These are phyloP conservation scores for Carposina sasakii DNA, from an alignment of 1,140 invertebrate species.

Conservation along the genomic window DNA sequence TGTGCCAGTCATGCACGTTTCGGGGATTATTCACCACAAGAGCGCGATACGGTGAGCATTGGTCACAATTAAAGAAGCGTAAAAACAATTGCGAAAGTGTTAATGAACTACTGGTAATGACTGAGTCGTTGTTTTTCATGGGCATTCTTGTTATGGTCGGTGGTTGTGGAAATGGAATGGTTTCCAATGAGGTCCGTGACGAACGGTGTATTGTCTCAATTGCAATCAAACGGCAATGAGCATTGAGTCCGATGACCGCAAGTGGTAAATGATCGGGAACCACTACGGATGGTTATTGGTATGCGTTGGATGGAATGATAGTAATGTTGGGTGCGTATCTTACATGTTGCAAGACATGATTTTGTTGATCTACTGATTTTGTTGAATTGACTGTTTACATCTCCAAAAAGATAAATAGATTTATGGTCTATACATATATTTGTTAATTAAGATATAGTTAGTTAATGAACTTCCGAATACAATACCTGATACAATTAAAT, in stretches of 20 bases:
- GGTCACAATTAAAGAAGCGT: slow-evolving; percentile 49
- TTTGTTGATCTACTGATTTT: not conserved
- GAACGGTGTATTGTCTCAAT: slow-evolving; percentile 59
- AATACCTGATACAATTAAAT: too few species aligned
- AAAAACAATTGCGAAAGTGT: slow-evolving; percentile 56
- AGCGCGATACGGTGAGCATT: slow-evolving; percentile 25
- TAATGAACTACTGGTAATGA: slow-evolving; percentile 43
- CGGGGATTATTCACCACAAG: too few species aligned
- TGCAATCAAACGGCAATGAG: slow-evolving; percentile 59
- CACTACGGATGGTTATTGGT: slow-evolving; percentile 17
- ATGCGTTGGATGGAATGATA: slow-evolving; percentile 18
- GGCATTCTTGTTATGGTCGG: slow-evolving; percentile 46
- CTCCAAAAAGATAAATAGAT: not conserved
- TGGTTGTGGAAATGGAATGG: slow-evolving; percentile 32
- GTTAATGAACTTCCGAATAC: too few species aligned
- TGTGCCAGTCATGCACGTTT: too few species aligned
- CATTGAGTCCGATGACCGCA: slow-evolving; percentile 58
- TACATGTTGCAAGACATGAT: too few species aligned
- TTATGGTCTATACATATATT: not conserved
- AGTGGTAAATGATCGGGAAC: slow-evolving; percentile 48
- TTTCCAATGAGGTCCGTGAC: slow-evolving; percentile 41
- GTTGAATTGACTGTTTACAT: not conserved
- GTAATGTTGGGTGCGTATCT: too few species aligned
- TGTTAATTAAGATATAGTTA: not conserved
- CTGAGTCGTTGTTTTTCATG: slow-evolving; percentile 33